Evolutionary conservation across 37 sponge, comb jelly and placozoan genomes (phyloP).

Genomic region (Theonella swinhoei): DNA sequence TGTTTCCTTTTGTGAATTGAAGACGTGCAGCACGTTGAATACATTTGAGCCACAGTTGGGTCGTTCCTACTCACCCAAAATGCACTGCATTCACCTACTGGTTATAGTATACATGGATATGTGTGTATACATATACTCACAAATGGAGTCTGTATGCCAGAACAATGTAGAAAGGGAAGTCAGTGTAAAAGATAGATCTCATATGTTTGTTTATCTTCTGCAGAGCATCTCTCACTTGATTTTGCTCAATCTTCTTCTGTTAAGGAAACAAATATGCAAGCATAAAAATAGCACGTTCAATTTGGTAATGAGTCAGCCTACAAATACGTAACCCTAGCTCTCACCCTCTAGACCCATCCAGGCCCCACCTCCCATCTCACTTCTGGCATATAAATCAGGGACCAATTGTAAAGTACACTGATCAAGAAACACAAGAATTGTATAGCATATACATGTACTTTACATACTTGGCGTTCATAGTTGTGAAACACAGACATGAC

Average conservation of each 20-base stretch:
- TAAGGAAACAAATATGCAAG: neutral
- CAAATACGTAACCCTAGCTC: neutral
- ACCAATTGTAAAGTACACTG: too few relatives aligned
- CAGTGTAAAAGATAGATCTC: constrained; percentile 4
- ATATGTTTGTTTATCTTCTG: constrained; percentile 28
- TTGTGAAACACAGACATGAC: constrained; percentile 52
- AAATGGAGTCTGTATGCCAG: constrained; percentile 34
- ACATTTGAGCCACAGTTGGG: too few relatives aligned
- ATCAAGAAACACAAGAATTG: too few relatives aligned
- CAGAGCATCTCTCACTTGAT: constrained; percentile 34
- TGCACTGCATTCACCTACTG: too few relatives aligned
- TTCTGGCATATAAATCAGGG: too few relatives aligned
- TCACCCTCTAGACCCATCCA: neutral
- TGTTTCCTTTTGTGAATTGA: too few relatives aligned
- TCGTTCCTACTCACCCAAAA: too few relatives aligned
- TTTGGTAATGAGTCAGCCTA: too few relatives aligned
- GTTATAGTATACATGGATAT: neutral
- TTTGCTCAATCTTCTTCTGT: constrained; percentile 36
- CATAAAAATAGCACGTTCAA: neutral
- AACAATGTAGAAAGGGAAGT: constrained; percentile 60
- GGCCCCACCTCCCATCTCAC: neutral
- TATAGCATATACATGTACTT: too few relatives aligned
- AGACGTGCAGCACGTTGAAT: too few relatives aligned
- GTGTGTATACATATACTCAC: constrained; percentile 3
- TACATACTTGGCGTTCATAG: constrained; percentile 59